These are phyloP conservation scores for Chloroceryle inda DNA, from an alignment of 2,797 vertebrate species.

Conservation along the genomic window DNA sequence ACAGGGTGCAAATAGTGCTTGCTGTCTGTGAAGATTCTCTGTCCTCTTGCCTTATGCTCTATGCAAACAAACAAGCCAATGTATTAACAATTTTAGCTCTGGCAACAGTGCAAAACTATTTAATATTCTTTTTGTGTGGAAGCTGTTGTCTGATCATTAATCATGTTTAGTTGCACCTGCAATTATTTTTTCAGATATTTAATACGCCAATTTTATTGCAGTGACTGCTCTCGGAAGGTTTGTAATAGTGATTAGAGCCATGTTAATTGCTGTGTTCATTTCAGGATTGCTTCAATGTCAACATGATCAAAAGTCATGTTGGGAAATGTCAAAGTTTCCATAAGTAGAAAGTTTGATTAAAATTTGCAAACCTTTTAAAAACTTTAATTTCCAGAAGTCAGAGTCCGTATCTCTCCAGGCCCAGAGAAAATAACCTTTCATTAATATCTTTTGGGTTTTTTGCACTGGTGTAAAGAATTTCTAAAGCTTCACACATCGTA, in stretches of 20 bases:
- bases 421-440: neutral
- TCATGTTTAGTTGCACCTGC: conserved; percentile 78
- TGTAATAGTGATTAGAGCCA: conserved; percentile 72
- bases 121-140: conserved; percentile 72
- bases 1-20: neutral
- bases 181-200: conserved; percentile 78
- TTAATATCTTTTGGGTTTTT: neutral
- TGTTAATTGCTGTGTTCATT: conserved; percentile 72
- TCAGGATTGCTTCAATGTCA: conserved; percentile 75
- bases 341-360: conserved; percentile 18
- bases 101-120: conserved; percentile 56
- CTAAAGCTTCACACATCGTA: neutral
- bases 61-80: neutral
- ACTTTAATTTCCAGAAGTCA: neutral
- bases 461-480: neutral
- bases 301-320: conserved; percentile 35
- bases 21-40: neutral
- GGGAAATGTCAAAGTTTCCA: conserved; percentile 51
- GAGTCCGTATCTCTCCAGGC: neutral
- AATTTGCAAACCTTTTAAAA: neutral
- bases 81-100: conserved; percentile 38
- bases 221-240: conserved; percentile 67
- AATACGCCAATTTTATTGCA: conserved; percentile 77
- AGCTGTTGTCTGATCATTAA: conserved; percentile 77
- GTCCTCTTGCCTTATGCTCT: neutral